Conservation (phyloP, 1,140 invertebrate genomes). For the Bombus superbus region DNA sequence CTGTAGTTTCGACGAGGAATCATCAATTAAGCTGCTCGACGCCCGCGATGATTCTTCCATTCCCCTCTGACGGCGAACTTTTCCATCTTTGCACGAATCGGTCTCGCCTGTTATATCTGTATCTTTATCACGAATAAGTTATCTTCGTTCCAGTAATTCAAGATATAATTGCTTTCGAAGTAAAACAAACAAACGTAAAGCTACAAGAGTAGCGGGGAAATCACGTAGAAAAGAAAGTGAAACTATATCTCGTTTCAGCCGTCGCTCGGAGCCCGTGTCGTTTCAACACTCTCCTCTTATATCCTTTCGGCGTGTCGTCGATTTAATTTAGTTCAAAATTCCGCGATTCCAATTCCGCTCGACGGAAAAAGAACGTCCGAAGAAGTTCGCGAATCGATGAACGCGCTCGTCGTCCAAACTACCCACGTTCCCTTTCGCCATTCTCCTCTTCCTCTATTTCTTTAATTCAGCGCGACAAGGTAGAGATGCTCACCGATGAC, state of each 20-base stretch:
- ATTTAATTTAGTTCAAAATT: conserved; percentile 45
- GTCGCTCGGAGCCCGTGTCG: neutral
- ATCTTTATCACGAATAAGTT: too few relatives aligned
- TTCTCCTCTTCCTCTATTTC: too few relatives aligned
- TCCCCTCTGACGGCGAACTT: neutral
- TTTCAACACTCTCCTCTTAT: neutral
- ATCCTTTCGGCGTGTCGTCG: neutral
- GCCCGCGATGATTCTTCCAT: neutral
- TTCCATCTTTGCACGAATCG: neutral
- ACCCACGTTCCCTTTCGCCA: neutral
- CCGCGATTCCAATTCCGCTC: neutral
- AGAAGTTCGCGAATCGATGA: conserved; percentile 6
- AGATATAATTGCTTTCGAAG: neutral
- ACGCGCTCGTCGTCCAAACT: neutral
- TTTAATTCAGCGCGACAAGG: conserved; percentile 7
- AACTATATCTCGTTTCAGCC: neutral
- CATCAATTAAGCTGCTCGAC: conserved; percentile 34
- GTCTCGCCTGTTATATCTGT: too few relatives aligned
- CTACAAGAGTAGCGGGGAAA: neutral
- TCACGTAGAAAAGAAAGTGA: neutral
- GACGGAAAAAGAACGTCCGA: neutral
- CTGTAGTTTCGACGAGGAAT: conserved; percentile 13
- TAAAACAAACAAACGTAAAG: neutral
- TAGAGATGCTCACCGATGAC: neutral
- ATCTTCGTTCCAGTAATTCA: neutral